Base-by-base conservation (phyloP, 2,888 invertebrate species). In the Cantharis rufa region DNA sequence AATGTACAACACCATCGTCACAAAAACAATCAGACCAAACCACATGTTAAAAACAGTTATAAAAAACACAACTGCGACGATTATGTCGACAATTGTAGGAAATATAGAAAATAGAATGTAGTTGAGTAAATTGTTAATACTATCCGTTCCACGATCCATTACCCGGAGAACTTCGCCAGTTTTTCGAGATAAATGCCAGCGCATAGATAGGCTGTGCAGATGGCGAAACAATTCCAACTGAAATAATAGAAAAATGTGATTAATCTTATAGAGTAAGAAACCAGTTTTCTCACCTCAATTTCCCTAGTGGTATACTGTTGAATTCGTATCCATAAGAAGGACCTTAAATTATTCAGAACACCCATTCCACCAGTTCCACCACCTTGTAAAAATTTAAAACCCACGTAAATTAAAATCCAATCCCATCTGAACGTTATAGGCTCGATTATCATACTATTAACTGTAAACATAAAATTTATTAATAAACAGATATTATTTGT, bases 91-190 rank as follows among this genome's bases (percentile, higher is more conserved):
- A 76, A 99, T 92, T 0, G 98, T 98, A 0, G 99, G 99, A 0
- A 94, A 87, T 81, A 99, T 98, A 66, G 96, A 96, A 89, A 98
- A 98, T 63, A 98, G 89, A 69, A 98, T 94, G 86, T 95, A 97
- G 84, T 95, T 97, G 1, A 99, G 91, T 10, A 99, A 90, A 87
- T 95, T 97, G 89, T 98, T 98, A 82, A 99, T 97, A 73, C 98
- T 98, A 83, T 96, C 97, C 0, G 98, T 98, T 81, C 99, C 99
- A 79, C 99, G 91, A 89, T 99, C 99, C 96, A 99, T 98, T 0
- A 99, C 94, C 48, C 98, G 90, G 1, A 99, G 89, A 0, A 99
- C 98, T 90, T 99, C 98, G 1, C 99, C 99, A 0, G 99, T 99
- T 90, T 99, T 99, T 11, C 98, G 90, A 1, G 94, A 92, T 48